A percentile compares a stretch with the other conserved stretches of the same genome.
These are phyloP conservation scores for Hyles vespertilio DNA, from an alignment of 1,140 invertebrate species.

Conservation along the genomic window DNA sequence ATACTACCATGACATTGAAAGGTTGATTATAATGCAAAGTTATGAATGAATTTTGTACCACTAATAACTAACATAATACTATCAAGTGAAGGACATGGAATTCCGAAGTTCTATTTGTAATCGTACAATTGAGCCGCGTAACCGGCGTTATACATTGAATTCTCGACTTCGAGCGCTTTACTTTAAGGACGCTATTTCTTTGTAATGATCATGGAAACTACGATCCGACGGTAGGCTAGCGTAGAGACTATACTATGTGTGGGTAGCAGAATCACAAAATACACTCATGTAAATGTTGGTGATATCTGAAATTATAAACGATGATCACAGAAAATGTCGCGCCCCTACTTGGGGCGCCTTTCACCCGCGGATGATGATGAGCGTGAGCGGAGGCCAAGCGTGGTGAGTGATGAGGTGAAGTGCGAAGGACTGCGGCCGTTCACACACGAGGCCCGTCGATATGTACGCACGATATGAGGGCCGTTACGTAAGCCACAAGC, in stretches of 20 bases:
- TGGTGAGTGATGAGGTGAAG: not conserved
- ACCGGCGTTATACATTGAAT: conserved; percentile 1
- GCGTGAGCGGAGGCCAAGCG: too few species aligned
- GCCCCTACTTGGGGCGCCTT: too few species aligned
- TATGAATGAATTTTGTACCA: too few species aligned
- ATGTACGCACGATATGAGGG: conserved; percentile 30
- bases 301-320: too few species aligned
- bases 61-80: too few species aligned
- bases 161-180: conserved; percentile 6
- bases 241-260: conserved; percentile 25
- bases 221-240: conserved; percentile 6
- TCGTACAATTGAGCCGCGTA: conserved; percentile 12
- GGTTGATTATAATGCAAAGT: too few species aligned
- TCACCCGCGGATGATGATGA: too few species aligned
- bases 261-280: conserved; percentile 6
- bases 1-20: too few species aligned
- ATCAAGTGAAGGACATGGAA: not conserved
- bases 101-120: conserved; percentile 17
- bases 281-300: not conserved
- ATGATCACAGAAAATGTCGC: too few species aligned
- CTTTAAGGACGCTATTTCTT: conserved; percentile 16
- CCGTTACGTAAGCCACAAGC: conserved; percentile 60
- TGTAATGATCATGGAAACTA: conserved; percentile 17
- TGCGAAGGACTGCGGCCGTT: conserved; percentile 16
- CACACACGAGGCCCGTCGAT: conserved; percentile 50